Base-by-base conservation (phyloP, 2,888 invertebrate species). In the Nezara viridula region DNA sequence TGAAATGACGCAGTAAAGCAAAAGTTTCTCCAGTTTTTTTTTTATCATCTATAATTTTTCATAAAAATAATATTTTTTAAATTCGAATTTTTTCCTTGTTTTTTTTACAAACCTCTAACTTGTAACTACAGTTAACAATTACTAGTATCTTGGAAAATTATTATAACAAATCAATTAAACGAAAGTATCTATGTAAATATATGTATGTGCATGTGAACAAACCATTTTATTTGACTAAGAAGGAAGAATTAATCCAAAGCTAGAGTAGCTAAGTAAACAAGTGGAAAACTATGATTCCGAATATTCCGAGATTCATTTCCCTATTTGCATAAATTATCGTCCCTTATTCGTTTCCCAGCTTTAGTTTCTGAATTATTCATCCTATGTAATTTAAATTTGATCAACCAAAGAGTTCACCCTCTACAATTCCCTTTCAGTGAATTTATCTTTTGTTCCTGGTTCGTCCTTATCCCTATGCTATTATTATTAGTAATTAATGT, bases 301-400 rank as follows among this genome's bases (percentile, higher is more conserved):
- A 73, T 73, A 73, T 73, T 73, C 66, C 66, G 66, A 73, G 66
- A 73, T 32, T 37, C 37, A 73, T 32, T 37, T 73, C 19, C 21
- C 66, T 73, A 73, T 73, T 73, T 73, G 37, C 66, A 73, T 37
- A 73, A 73, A 73, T 73, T 73, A 73, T 73, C 66, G 37, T 73
- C 19, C 66, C 66, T 37, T 37, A 37, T 73, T 73, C 66, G 32
- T 73, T 73, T 19, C 37, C 37, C 66, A 73, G 6, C 37, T 73
- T 27, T 32, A 73, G 66, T 73, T 73, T 37, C 37, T 73, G 66
- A 73, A 73, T 73, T 73, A 73, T 73, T 73, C 66, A 73, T 73
- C 66, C 66, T 37, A 73, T 73, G 19, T 73, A 37, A 32, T 73
- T 9, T 37, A 73, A 73, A 73, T 73, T 73, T 1, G 66, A 73